phyloP scores from a whole-genome alignment of 2,797 vertebrate species.

The Pseudomugil tenellus region DNA sequence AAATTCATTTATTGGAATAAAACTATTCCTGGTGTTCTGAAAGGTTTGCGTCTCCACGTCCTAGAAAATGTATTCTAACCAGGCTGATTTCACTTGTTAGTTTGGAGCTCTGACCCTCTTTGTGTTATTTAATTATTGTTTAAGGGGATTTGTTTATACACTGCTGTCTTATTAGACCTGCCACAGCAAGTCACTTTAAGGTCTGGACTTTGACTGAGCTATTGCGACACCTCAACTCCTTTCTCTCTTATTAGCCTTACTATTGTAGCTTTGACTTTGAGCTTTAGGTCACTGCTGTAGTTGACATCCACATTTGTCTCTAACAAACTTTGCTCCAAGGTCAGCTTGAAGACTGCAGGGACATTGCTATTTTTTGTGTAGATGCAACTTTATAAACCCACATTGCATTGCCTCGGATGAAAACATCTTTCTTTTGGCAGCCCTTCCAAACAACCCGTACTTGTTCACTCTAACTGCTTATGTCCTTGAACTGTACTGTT shows the following conservation, averaged over 20 bases:
- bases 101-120: too few relatives aligned
- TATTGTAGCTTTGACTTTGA: background rate
- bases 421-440: background rate
- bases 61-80: too few relatives aligned
- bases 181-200: background rate
- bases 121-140: too few relatives aligned
- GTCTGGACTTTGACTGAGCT: background rate
- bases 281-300: background rate
- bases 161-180: background rate
- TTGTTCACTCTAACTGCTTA: background rate
- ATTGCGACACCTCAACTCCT: background rate
- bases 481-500: background rate
- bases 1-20: background rate
- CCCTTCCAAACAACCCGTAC: background rate
- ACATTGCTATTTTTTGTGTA: background rate
- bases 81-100: too few relatives aligned
- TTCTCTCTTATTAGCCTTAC: background rate
- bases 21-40: background rate
- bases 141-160: background rate
- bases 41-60: background rate
- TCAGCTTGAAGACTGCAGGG: background rate
- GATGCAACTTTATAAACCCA: background rate
- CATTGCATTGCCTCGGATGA: background rate
- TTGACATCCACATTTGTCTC: background rate
- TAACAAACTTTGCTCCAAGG: background rate